Evolutionary conservation across 23 tunicate species (phyloP).

Genomic region (Phallusia fumigata): DNA sequence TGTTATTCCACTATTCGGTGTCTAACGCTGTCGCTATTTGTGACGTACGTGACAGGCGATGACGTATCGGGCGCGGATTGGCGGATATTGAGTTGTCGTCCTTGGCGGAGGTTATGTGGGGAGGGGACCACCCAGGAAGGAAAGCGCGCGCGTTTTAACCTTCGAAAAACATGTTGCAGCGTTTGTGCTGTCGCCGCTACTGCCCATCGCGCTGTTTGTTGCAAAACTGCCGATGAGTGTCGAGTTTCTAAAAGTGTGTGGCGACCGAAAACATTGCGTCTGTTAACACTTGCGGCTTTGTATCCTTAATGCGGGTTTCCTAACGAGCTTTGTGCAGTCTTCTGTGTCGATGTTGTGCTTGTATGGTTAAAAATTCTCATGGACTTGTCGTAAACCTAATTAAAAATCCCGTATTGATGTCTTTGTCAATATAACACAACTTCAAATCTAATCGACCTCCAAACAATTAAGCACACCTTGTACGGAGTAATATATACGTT

Average conservation of each 20-base stretch:
- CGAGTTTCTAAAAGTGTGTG: not conserved
- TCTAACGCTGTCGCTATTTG: conserved; percentile 5
- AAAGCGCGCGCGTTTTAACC: not conserved
- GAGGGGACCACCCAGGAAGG: not conserved
- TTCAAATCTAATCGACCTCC: too few relatives aligned
- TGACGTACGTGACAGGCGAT: not conserved
- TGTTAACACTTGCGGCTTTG: too few relatives aligned
- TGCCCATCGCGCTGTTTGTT: not conserved
- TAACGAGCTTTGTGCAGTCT: too few relatives aligned
- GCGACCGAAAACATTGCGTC: not conserved
- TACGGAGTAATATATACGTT: too few relatives aligned
- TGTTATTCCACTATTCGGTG: not conserved
- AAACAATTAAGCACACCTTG: too few relatives aligned
- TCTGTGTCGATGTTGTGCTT: too few relatives aligned
- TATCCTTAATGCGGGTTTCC: too few relatives aligned
- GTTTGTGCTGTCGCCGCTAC: not conserved
- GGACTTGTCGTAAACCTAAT: too few relatives aligned
- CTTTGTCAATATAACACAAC: too few relatives aligned
- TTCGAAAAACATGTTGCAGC: not conserved
- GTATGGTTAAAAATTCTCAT: too few relatives aligned
- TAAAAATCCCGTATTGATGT: too few relatives aligned
- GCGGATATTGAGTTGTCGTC: not conserved
- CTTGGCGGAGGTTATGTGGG: not conserved
- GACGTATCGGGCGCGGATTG: conserved; percentile 8
- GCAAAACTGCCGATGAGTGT: not conserved